A percentile compares a stretch with the other conserved stretches of the same genome.
Conservation (phyloP, 2,113 vertebrate genomes). For the Phocoena sinus region DNA sequence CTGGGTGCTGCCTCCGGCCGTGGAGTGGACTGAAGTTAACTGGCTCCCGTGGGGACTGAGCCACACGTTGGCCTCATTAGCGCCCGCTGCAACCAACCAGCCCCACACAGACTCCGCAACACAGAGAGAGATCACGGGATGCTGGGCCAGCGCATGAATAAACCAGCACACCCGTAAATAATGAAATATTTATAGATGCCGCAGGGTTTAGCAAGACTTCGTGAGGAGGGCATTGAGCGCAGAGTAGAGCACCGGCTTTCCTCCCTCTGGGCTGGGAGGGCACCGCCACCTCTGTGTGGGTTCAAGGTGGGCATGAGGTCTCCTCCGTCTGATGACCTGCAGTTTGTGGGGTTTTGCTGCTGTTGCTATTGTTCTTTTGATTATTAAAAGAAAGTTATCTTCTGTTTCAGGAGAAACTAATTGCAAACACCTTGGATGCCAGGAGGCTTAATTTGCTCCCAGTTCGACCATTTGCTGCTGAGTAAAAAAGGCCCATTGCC, state of each 20-base stretch:
- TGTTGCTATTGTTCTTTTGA: background rate
- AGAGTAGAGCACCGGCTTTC: background rate
- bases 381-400: background rate
- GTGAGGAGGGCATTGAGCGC: rapidly evolving
- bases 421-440: background rate
- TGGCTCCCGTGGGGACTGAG: background rate
- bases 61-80: conserved; percentile 16
- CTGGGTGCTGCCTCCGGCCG: rapidly evolving
- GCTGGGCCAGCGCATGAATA: background rate
- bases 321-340: background rate
- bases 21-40: background rate
- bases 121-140: background rate
- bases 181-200: background rate
- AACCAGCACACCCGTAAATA: background rate
- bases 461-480: background rate
- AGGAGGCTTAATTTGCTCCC: background rate
- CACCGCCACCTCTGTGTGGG: rapidly evolving
- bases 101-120: background rate
- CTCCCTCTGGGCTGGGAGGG: background rate
- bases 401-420: background rate
- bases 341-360: background rate
- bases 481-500: background rate
- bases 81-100: background rate
- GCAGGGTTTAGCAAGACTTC: background rate
- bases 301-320: background rate